Conservation (phyloP, 2,888 invertebrate species). For the Lepas anatifera region DNA sequence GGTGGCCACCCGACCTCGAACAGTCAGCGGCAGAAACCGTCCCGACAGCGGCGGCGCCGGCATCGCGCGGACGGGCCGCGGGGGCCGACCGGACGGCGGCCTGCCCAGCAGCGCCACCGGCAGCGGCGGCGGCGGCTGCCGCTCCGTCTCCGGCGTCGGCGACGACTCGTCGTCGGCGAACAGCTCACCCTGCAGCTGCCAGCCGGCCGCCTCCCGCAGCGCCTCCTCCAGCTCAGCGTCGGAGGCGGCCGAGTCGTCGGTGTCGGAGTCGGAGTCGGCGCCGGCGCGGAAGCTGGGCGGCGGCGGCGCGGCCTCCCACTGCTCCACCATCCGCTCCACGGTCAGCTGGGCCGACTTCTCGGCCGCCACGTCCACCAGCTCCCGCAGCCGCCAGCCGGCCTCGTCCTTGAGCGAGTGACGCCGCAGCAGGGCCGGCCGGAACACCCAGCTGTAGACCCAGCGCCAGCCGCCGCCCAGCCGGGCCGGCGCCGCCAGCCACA, state of each 20-base stretch:
- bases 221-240: not conserved
- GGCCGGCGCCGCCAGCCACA: not conserved
- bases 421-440: not conserved
- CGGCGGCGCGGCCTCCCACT: not conserved
- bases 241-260: not conserved
- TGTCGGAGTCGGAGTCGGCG: not conserved
- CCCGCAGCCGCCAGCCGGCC: not conserved
- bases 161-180: not conserved
- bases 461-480: constrained; percentile 7
- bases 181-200: not conserved
- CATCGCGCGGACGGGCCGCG: not conserved
- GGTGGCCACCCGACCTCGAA: not conserved
- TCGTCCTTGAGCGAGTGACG: not conserved
- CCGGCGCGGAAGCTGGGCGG: not conserved
- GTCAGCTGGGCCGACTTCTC: constrained; percentile 9
- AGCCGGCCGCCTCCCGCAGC: not conserved
- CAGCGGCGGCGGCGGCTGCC: not conserved
- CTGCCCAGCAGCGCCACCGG: not conserved
- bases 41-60: not conserved
- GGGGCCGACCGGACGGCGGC: not conserved
- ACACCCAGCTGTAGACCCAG: not conserved
- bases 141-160: not conserved
- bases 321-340: not conserved
- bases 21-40: not conserved
- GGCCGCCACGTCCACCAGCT: not conserved